Conservation (phyloP, 2,113 vertebrate genomes). For the Sinocyclocheilus maitianheensis region DNA sequence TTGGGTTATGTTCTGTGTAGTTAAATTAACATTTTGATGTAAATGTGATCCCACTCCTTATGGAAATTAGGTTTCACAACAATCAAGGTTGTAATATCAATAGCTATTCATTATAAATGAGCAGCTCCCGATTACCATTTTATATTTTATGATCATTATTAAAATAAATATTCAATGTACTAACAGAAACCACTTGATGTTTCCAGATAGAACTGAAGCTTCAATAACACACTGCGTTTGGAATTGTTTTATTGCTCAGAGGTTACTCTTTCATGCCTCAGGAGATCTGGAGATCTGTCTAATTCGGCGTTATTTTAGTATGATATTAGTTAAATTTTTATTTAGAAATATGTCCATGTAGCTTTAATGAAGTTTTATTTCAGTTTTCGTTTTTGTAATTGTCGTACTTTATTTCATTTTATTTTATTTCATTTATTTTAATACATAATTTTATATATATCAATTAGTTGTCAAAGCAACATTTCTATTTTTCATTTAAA, state of each 20-base stretch:
- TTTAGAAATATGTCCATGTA: neutral
- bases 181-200: neutral
- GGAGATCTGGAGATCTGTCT: neutral
- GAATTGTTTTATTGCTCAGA: neutral
- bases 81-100: neutral
- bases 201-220: neutral
- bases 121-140: neutral
- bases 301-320: neutral
- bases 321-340: neutral
- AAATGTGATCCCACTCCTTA: slow-evolving; percentile 4
- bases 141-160: neutral
- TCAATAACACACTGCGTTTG: neutral
- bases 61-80: neutral
- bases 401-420: too few relatives aligned
- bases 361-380: neutral
- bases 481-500: too few relatives aligned
- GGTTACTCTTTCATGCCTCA: neutral
- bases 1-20: neutral
- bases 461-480: too few relatives aligned
- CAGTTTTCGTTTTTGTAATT: neutral
- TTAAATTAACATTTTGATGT: neutral
- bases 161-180: neutral
- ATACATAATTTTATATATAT: too few relatives aligned
- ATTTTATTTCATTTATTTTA: neutral
- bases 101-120: neutral